Base-by-base conservation (phyloP, 2,888 invertebrate species). In the Neoaliturus tenellus region DNA sequence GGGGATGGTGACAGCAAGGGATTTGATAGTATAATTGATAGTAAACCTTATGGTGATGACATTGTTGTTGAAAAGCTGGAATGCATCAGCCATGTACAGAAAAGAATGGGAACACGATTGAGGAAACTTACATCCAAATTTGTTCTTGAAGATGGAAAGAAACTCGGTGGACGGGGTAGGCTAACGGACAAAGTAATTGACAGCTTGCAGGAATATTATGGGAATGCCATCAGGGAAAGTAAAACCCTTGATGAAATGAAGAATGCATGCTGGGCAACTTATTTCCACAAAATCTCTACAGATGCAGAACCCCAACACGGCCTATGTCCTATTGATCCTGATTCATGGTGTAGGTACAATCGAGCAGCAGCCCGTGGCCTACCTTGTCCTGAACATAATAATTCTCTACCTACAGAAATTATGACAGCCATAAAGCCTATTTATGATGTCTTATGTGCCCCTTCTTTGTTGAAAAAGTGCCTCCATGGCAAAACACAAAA, bases 1-100 rank as follows among this genome's bases (percentile, higher is more conserved):
- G 39, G 81, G 2, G 81, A 67, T n/a, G 62, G 62, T 28, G 62
- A 62, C 31, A 62, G 62, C 31, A 62, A 62, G 62, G 31, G 62
- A 31, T 81, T 81, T 80, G 31, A 62, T 14, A 28, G 58, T 62
- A 39, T 81, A 23, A 20, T 67, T 20, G 62, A 35, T n/a, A 67
- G 31, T 39, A 81, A 44, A 20, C 41, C 51, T 48, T 48, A 39
- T 39, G 20, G 39, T 67, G 81, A 25, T 62, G 62, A 67, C 41
- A 44, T 35, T 8, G 39, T 31, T 39, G 33, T 81, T 81, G 14
- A 35, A 23, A 81, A 81, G 55, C 31, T 81, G 4, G 62, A 81
- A 31, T 81, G 81, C n/a, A 62, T 81, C 20, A 81, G 23, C 28
- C 81, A 80, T 28, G 80, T 80, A 12, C 80, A 58, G 25, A 80